Evolutionary conservation across 1,140 invertebrate species (phyloP).

Genomic region (Sycophila sp.): DNA sequence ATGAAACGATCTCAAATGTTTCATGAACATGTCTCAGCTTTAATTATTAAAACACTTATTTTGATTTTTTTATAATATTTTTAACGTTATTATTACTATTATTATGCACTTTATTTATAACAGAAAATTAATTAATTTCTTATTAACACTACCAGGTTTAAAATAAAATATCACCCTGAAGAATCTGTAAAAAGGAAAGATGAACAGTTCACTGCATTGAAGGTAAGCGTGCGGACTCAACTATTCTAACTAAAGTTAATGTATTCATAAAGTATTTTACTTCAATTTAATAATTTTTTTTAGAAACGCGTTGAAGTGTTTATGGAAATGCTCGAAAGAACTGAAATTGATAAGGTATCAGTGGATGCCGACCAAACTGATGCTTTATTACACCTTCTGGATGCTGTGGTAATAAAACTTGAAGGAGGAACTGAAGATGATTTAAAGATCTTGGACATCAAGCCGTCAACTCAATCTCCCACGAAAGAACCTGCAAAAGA

Average conservation of each 20-base stretch:
- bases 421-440: constrained; percentile 98
- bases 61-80: constrained; percentile 34
- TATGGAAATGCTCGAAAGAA: constrained; percentile 81
- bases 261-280: no score
- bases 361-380: constrained; percentile 92
- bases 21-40: not conserved
- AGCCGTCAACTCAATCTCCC: constrained; percentile 56
- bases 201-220: constrained; percentile 84
- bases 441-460: constrained; percentile 82
- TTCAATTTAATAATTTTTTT: constrained; percentile 52
- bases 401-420: constrained; percentile 95
- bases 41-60: constrained; percentile 25
- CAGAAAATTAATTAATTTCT: constrained; percentile 49
- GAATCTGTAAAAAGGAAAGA: constrained; percentile 91
- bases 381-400: constrained; percentile 86
- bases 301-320: constrained; percentile 92
- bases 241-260: no score
- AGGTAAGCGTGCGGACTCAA: constrained; percentile 72
- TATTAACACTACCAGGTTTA: constrained; percentile 82
- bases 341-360: constrained; percentile 79
- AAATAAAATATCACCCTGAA: constrained; percentile 98
- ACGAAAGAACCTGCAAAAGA: constrained; percentile 53
- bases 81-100: constrained; percentile 25
- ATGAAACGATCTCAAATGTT: not conserved
- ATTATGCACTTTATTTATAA: not conserved